Evolutionary conservation across 2,888 invertebrate genomes (phyloP).

Genomic region (Thalpophila matura): DNA sequence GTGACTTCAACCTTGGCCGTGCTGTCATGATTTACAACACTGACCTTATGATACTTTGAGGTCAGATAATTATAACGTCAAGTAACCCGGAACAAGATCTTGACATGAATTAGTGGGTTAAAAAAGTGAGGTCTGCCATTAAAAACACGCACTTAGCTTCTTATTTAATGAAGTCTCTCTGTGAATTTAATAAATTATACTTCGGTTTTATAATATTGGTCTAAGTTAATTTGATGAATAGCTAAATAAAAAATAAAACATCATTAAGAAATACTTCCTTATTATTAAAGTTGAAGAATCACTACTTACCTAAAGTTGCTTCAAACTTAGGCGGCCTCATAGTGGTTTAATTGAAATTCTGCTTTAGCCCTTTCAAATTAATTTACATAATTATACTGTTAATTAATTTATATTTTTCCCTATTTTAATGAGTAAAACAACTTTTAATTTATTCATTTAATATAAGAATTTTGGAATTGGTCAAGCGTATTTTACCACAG

Average conservation of each 20-base stretch:
- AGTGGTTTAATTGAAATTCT: background rate
- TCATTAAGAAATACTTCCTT: slow-evolving; percentile 23
- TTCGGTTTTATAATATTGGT: slow-evolving; percentile 1
- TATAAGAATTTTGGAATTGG: background rate
- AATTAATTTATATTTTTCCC: slow-evolving; percentile 1
- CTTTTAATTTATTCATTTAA: too few relatives aligned
- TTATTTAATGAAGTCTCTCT: slow-evolving; percentile 17
- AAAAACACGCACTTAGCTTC: slow-evolving; percentile 50
- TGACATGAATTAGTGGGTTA: slow-evolving; percentile 73
- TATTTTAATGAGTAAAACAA: too few relatives aligned
- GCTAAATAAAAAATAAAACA: slow-evolving; percentile 12
- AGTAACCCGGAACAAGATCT: slow-evolving; percentile 80
- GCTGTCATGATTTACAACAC: slow-evolving; percentile 74
- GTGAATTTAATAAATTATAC: slow-evolving; percentile 15
- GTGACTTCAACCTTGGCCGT: slow-evolving; percentile 72
- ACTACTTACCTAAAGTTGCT: slow-evolving; percentile 1
- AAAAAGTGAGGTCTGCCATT: slow-evolving; percentile 78
- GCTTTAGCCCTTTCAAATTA: background rate
- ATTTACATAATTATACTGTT: background rate
- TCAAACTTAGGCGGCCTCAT: background rate
- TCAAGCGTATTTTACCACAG: background rate
- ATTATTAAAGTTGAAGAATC: slow-evolving; percentile 20
- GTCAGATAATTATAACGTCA: slow-evolving; percentile 80
- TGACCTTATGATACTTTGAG: slow-evolving; percentile 76
- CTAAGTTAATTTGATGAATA: slow-evolving; percentile 1